Evolutionary conservation across 2,797 vertebrate species (phyloP).

Genomic region (Phyllotis vaccarum): DNA sequence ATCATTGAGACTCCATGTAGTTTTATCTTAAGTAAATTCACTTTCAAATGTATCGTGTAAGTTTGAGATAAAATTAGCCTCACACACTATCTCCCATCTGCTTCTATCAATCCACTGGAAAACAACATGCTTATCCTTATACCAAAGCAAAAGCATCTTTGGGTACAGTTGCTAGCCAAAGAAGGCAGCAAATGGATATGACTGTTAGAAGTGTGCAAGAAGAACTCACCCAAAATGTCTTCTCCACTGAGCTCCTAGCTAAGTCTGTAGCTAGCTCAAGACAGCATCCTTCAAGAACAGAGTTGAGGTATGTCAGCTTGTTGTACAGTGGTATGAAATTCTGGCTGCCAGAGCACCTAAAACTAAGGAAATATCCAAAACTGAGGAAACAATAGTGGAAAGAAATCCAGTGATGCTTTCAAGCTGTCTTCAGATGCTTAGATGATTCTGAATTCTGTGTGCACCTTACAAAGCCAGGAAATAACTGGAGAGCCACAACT

Average conservation of each 20-base stretch:
- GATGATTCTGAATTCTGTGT: not conserved
- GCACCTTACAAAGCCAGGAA: not conserved
- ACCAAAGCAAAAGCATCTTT: slow-evolving; percentile 13
- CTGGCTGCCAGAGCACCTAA: not conserved
- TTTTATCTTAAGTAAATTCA: slow-evolving; percentile 75
- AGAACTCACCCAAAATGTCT: not conserved
- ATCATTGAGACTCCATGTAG: slow-evolving; percentile 64
- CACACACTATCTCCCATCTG: slow-evolving; percentile 48
- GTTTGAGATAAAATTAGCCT: slow-evolving; percentile 65
- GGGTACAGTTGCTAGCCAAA: not conserved
- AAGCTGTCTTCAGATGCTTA: not conserved
- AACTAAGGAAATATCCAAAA: not conserved
- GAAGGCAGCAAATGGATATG: not conserved
- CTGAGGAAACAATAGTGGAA: not conserved
- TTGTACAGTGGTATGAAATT: not conserved
- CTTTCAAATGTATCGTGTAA: slow-evolving; percentile 65
- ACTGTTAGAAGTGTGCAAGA: not conserved
- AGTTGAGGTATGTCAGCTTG: not conserved
- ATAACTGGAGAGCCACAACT: not conserved
- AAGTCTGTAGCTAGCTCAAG: not conserved
- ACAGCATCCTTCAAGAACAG: not conserved
- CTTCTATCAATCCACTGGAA: slow-evolving; percentile 36
- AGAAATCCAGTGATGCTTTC: not conserved
- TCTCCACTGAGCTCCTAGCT: not conserved
- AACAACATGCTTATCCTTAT: slow-evolving; percentile 47